Evolutionary conservation across 1,140 invertebrate genomes (phyloP).

Genomic region (Megathymus violae): DNA sequence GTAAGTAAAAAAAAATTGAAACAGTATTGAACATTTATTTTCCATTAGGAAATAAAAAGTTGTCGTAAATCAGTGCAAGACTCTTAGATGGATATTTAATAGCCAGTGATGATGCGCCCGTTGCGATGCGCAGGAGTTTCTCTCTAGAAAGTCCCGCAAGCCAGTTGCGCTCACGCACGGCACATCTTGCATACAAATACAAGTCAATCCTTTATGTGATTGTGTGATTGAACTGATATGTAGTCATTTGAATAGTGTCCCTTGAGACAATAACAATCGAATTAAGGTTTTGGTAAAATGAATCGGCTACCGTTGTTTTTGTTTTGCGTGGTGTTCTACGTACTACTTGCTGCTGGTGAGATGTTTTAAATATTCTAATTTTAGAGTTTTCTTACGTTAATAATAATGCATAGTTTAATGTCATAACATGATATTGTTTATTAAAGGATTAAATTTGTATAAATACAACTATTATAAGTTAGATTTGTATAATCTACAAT

Average conservation of each 20-base stretch:
- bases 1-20: too few species aligned
- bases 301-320: constrained; percentile 49
- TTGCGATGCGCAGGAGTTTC: constrained; percentile 66
- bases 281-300: constrained; percentile 47
- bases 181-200: constrained; percentile 77
- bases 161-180: constrained; percentile 58
- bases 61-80: constrained; percentile 8
- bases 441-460: too few species aligned
- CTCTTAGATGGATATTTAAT: constrained; percentile 56
- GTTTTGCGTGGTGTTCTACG: constrained; percentile 45
- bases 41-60: constrained; percentile 32
- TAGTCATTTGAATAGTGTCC: constrained; percentile 69
- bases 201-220: constrained; percentile 56
- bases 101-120: constrained; percentile 53
- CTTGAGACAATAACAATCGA: constrained; percentile 62
- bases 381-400: too few species aligned
- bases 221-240: constrained; percentile 59
- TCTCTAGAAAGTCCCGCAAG: constrained; percentile 77
- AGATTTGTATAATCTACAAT: too few species aligned
- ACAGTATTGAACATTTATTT: constrained; percentile 33
- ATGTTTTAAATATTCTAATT: constrained; percentile 11
- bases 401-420: too few species aligned
- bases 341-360: constrained; percentile 46
- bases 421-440: too few species aligned
- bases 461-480: too few species aligned